Evolutionary conservation across 2,113 vertebrate genomes (phyloP).

Genomic region (Varanus salvator): DNA sequence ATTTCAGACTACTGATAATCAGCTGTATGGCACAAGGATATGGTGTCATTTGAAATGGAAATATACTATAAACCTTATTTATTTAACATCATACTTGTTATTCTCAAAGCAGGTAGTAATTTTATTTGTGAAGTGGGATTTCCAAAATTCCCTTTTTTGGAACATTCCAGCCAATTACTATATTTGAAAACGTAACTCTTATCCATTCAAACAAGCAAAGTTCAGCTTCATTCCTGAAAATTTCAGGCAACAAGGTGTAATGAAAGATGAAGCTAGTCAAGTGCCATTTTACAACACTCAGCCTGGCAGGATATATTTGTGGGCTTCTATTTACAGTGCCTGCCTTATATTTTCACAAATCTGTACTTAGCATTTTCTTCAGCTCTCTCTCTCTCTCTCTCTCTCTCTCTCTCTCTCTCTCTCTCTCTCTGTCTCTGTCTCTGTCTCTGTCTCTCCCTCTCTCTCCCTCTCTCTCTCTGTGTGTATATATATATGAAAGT

Average conservation of each 20-base stretch:
- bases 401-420: too few species aligned
- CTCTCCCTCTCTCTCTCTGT: too few species aligned
- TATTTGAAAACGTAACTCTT: not conserved
- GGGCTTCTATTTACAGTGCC: not conserved
- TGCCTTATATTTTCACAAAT: not conserved
- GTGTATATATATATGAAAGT: too few species aligned
- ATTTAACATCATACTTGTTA: not conserved
- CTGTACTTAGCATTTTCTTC: slow-evolving; percentile 41
- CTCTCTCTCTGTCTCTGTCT: too few species aligned
- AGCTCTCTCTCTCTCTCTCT: not conserved
- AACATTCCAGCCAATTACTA: not conserved
- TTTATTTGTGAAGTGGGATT: not conserved
- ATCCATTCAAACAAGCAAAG: not conserved
- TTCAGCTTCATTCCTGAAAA: not conserved
- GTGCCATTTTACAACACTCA: accelerated
- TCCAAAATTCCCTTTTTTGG: not conserved
- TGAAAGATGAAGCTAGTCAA: not conserved
- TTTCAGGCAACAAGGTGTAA: not conserved
- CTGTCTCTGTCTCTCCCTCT: too few species aligned
- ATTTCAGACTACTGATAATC: slow-evolving; percentile 62
- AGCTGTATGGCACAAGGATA: not conserved
- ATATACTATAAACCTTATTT: too few species aligned
- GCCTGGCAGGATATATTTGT: not conserved
- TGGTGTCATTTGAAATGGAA: too few species aligned
- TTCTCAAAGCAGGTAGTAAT: not conserved